A percentile compares a stretch with the other conserved stretches of the same genome.
Evolutionary conservation across 1,140 invertebrate species (phyloP).

Genomic region (Mercenaria mercenaria): DNA sequence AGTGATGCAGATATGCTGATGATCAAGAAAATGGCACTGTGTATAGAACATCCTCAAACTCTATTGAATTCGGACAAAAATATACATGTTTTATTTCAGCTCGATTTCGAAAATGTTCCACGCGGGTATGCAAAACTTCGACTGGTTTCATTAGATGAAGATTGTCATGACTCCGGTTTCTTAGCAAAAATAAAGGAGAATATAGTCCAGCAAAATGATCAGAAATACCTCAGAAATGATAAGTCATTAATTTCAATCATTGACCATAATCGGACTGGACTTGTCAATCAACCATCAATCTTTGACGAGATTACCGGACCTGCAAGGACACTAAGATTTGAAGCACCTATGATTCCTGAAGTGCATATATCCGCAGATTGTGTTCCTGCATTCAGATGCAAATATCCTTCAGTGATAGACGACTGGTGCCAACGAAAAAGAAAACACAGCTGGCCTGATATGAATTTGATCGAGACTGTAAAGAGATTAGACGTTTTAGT

Average conservation of each 20-base stretch:
- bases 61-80: too few relatives aligned
- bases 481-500: too few relatives aligned
- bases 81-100: too few relatives aligned
- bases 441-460: neutral
- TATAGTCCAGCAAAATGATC: neutral
- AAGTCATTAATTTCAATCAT: neutral
- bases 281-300: neutral
- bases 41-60: too few relatives aligned
- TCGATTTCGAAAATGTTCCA: neutral
- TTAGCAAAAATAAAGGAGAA: neutral
- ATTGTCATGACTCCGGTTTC: neutral
- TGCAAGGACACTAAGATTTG: too few relatives aligned
- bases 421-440: neutral
- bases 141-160: neutral
- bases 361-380: neutral
- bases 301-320: neutral
- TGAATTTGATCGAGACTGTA: neutral
- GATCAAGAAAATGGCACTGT: too few relatives aligned
- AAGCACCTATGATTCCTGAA: neutral
- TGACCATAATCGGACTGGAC: neutral
- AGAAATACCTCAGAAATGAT: neutral
- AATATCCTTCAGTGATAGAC: neutral
- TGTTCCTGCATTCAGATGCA: constrained; percentile 6
- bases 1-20: too few relatives aligned
- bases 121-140: neutral